Evolutionary conservation across 2,888 invertebrate genomes (phyloP).

Genomic region (Eilema depressum): DNA sequence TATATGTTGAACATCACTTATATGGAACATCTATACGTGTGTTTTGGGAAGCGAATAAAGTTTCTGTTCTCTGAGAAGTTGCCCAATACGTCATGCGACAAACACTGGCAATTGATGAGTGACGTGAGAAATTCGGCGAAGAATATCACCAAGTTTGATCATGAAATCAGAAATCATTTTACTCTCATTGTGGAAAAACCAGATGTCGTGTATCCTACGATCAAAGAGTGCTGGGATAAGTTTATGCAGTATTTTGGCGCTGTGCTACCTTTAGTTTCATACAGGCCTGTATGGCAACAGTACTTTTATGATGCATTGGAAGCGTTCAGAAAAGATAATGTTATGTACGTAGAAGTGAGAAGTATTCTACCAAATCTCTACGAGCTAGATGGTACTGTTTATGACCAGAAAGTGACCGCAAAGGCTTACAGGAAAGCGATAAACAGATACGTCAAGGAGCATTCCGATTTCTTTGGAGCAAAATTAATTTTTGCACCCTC

Average conservation of each 20-base stretch:
- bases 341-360: slow-evolving; percentile 91
- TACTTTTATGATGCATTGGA: slow-evolving; percentile 89
- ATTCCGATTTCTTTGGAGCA: slow-evolving; percentile 90
- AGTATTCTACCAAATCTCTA: slow-evolving; percentile 88
- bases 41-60: slow-evolving; percentile 65
- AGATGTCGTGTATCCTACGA: slow-evolving; percentile 78
- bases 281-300: slow-evolving; percentile 89
- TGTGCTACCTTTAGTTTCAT: slow-evolving; percentile 85
- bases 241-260: slow-evolving; percentile 86
- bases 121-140: slow-evolving; percentile 78
- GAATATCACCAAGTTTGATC: slow-evolving; percentile 83
- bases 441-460: slow-evolving; percentile 86
- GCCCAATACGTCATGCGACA: slow-evolving; percentile 59
- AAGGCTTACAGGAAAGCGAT: slow-evolving; percentile 85
- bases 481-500: slow-evolving; percentile 90
- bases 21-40: slow-evolving; percentile 87
- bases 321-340: slow-evolving; percentile 89
- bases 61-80: slow-evolving; percentile 67
- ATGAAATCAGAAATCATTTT: slow-evolving; percentile 81
- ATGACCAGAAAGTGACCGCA: slow-evolving; percentile 84
- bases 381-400: slow-evolving; percentile 88
- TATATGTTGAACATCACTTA: slow-evolving; percentile 89
- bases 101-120: slow-evolving; percentile 82
- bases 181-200: slow-evolving; percentile 85
- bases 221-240: slow-evolving; percentile 87